Percentiles rank a stretch among this genome's conserved stretches.
These are phyloP conservation scores for Scaptomyza reducta DNA, from an alignment of 2,888 invertebrate species.

Conservation along the genomic window DNA sequence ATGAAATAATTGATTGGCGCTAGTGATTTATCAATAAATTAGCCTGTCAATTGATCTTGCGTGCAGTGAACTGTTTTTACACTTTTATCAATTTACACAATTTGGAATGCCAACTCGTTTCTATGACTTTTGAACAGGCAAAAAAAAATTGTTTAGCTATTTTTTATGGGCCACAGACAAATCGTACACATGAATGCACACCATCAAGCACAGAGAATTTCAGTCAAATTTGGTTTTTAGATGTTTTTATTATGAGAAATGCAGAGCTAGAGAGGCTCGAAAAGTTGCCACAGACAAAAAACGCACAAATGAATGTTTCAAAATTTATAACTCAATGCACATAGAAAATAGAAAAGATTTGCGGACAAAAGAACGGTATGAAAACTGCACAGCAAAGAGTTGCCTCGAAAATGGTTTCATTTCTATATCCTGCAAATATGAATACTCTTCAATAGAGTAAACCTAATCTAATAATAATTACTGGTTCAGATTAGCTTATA, in stretches of 20 bases:
- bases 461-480: too few species aligned
- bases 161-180: conserved; percentile 42
- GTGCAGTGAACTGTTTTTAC: not conserved
- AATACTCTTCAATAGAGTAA: too few species aligned
- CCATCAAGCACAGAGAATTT: conserved; percentile 8
- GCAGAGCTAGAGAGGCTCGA: conserved; percentile 32
- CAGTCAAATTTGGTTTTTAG: conserved; percentile 4
- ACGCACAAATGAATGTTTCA: conserved; percentile 67
- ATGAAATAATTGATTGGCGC: conserved; percentile 61
- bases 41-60: conserved; percentile 22
- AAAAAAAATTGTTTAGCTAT: conserved; percentile 35
- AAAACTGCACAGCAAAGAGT: conserved; percentile 26
- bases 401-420: conserved; percentile 43
- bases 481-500: too few species aligned
- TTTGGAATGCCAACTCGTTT: not conserved
- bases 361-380: conserved; percentile 22
- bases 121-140: conserved; percentile 6
- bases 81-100: not conserved
- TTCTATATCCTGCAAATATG: conserved; percentile 16
- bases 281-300: conserved; percentile 50
- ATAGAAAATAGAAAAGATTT: conserved; percentile 54
- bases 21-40: conserved; percentile 50
- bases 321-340: conserved; percentile 72
- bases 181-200: conserved; percentile 53
- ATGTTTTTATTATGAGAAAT: conserved; percentile 29